phyloP scores from a whole-genome alignment of 1,140 invertebrate genomes.

The Neocloeon triangulifer region DNA sequence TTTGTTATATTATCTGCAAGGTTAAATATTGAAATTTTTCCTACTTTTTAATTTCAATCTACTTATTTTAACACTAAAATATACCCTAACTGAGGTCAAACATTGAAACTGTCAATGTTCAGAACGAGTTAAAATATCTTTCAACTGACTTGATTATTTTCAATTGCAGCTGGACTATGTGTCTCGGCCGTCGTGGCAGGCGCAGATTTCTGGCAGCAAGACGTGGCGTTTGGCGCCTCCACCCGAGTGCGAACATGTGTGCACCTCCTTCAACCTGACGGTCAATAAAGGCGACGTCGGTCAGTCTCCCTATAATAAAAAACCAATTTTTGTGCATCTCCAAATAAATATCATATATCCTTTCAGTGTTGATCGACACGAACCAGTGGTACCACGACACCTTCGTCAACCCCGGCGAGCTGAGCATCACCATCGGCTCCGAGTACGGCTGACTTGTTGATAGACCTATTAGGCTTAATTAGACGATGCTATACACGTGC shows the following conservation, averaged over 20 bases:
- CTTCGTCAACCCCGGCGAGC: slow-evolving; percentile 51
- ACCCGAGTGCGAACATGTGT: slow-evolving; percentile 67
- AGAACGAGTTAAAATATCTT: slow-evolving; percentile 20
- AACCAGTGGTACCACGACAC: slow-evolving; percentile 86
- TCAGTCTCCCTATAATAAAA: slow-evolving; percentile 23
- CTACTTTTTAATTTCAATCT: too few relatives aligned
- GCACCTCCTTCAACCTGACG: slow-evolving; percentile 43
- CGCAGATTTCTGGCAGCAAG: slow-evolving; percentile 68
- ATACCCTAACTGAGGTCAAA: too few relatives aligned
- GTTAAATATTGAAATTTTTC: too few relatives aligned
- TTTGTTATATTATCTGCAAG: too few relatives aligned
- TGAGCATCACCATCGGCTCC: slow-evolving; percentile 76
- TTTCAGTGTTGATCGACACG: slow-evolving; percentile 63
- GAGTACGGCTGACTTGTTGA: slow-evolving; percentile 82
- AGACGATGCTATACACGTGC: too few relatives aligned
- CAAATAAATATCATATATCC: too few relatives aligned
- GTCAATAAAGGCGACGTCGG: slow-evolving; percentile 72
- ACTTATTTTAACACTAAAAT: too few relatives aligned
- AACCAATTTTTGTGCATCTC: too few relatives aligned
- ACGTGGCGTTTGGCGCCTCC: slow-evolving; percentile 66
- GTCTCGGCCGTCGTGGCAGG: slow-evolving; percentile 79
- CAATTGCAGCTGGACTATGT: slow-evolving; percentile 67
- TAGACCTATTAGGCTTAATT: too few relatives aligned
- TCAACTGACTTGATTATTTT: slow-evolving; percentile 17
- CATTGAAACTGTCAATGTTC: too few relatives aligned